Conservation (phyloP, 2,113 vertebrate genomes). For the Eublepharis macularius region DNA sequence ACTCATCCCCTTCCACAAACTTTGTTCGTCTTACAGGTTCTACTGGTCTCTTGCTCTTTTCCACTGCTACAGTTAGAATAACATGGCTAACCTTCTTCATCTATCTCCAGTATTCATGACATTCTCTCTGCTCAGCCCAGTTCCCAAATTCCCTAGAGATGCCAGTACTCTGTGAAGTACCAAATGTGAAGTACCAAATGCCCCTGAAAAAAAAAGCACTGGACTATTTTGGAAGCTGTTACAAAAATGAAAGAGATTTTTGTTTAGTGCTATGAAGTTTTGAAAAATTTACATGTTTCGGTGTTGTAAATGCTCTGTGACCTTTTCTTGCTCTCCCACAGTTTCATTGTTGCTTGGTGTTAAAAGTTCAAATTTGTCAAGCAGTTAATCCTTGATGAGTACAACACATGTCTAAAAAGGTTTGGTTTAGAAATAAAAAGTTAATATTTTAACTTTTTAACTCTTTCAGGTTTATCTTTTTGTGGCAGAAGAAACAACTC, state of each 20-base stretch:
- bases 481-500: conserved; percentile 48
- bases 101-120: no score
- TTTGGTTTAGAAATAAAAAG: conserved; percentile 68
- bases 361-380: conserved; percentile 62
- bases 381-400: conserved; percentile 70
- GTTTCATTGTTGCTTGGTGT: conserved; percentile 45
- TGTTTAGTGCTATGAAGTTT: conserved; percentile 37
- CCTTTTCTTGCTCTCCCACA: conserved; percentile 34
- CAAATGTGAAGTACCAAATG: no score
- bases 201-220: no score
- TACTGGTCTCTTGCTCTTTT: no score
- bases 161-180: no score
- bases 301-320: conserved; percentile 33
- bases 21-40: no score
- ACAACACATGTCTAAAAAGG: conserved; percentile 56
- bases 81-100: no score
- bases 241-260: conserved; percentile 40
- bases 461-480: conserved; percentile 48
- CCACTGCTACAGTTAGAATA: no score
- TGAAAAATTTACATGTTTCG: conserved; percentile 58
- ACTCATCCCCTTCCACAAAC: no score
- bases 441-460: conserved; percentile 59
- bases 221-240: conserved; percentile 19
- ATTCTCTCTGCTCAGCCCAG: no score
- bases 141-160: no score